Conservation (phyloP, 2,113 vertebrate genomes). For the Addax nasomaculatus region DNA sequence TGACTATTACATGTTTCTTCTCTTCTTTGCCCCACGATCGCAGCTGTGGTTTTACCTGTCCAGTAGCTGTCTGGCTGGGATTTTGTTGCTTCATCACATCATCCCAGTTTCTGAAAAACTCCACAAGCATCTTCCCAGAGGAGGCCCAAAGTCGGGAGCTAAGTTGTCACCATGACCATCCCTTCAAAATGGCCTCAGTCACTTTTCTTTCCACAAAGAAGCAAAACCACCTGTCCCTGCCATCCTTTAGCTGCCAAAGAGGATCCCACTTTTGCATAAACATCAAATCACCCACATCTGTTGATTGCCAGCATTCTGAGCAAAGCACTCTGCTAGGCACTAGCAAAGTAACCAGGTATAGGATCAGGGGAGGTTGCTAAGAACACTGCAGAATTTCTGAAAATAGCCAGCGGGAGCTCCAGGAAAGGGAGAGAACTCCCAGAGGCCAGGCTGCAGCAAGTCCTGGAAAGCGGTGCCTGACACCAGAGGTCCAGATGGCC, state of each 20-base stretch:
- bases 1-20: background rate
- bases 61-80: background rate
- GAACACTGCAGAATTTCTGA: constrained; percentile 7
- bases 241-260: background rate
- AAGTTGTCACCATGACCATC: background rate
- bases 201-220: constrained; percentile 58
- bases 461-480: constrained; percentile 62
- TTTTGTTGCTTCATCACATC: background rate
- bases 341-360: background rate
- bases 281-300: background rate
- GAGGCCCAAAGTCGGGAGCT: background rate
- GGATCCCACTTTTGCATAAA: background rate
- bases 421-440: constrained; percentile 1
- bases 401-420: constrained; percentile 57
- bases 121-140: background rate
- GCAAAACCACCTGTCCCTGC: constrained; percentile 37
- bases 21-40: background rate
- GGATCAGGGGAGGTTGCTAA: background rate
- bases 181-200: background rate
- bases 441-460: constrained; percentile 46
- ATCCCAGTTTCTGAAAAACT: background rate
- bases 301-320: background rate
- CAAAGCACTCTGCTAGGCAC: background rate
- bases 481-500: constrained; percentile 2
- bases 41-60: background rate